phyloP scores from a whole-genome alignment of 2,797 vertebrate species.

The Parauchenoglanis ngamensis region DNA sequence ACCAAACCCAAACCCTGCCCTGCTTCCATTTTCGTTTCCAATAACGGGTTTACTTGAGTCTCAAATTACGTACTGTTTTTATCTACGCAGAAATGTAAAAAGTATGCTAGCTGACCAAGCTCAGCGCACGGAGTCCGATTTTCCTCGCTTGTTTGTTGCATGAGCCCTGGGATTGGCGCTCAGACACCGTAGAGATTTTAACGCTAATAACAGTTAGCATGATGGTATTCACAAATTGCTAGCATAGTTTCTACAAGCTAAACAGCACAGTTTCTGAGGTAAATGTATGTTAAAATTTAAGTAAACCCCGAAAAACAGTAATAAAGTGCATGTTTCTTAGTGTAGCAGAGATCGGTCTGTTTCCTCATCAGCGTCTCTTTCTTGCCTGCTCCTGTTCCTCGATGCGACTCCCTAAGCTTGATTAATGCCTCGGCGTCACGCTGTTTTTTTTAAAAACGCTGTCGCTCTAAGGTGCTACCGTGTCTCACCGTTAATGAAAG shows the following conservation, averaged over 20 bases:
- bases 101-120: background rate
- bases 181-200: background rate
- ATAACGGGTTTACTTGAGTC: background rate
- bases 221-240: background rate
- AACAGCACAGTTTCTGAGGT: background rate
- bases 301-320: background rate
- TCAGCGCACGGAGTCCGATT: background rate
- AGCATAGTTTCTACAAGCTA: background rate
- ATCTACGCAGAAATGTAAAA: background rate
- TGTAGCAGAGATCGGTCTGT: background rate
- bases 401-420: background rate
- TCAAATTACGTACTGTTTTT: background rate
- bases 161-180: background rate
- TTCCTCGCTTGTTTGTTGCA: background rate
- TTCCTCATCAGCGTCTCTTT: background rate
- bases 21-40: background rate
- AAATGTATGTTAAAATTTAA: no score
- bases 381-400: background rate
- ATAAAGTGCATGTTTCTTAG: background rate
- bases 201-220: background rate
- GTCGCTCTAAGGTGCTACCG: background rate
- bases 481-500: slow-evolving; percentile 6
- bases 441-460: background rate
- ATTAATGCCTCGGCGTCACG: background rate
- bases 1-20: background rate